Conservation (phyloP, 2,113 vertebrate species). For the Chionomys nivalis region DNA sequence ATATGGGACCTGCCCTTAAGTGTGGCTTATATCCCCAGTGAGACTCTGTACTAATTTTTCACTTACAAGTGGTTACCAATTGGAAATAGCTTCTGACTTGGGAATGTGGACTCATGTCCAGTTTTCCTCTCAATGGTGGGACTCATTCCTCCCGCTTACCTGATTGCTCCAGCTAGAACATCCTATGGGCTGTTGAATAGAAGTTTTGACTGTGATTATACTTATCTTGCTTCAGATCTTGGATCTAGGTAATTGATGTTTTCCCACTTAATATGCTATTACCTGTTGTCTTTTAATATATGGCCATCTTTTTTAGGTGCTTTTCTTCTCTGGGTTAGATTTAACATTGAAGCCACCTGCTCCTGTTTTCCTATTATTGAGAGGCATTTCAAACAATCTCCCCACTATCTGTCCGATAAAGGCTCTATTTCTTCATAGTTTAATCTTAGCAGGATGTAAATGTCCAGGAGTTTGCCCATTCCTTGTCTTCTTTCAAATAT, state of each 20-base stretch:
- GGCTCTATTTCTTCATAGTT: neutral
- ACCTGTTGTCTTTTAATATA: neutral
- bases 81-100: no score
- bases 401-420: neutral
- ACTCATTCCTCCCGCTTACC: neutral
- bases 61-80: no score
- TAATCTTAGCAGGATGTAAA: neutral
- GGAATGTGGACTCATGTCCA: neutral
- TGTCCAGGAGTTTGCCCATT: neutral
- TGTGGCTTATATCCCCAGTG: no score
- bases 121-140: neutral
- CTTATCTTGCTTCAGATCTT: neutral
- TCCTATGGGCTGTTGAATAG: neutral
- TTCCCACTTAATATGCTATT: neutral
- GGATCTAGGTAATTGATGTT: neutral
- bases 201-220: neutral
- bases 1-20: no score
- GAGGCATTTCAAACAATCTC: neutral
- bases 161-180: neutral
- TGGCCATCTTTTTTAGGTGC: neutral
- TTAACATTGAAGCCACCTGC: neutral
- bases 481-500: no score
- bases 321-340: neutral
- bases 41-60: no score
- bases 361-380: neutral